These are phyloP conservation scores for Lycocerus yunnanus DNA, from an alignment of 2,888 invertebrate genomes.

Conservation along the genomic window DNA sequence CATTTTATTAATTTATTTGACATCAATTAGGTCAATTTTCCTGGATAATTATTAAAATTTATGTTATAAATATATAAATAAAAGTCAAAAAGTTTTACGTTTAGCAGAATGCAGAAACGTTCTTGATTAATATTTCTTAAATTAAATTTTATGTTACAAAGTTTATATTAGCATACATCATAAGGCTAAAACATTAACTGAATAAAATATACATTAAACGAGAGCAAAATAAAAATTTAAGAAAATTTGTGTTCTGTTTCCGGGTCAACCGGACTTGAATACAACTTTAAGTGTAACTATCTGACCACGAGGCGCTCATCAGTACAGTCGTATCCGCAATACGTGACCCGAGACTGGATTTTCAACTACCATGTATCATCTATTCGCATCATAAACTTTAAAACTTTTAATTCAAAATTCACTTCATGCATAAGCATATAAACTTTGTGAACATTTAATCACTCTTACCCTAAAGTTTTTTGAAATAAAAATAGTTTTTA, in stretches of 20 bases:
- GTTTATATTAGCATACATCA: background rate
- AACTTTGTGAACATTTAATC: background rate
- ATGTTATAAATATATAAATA: too few species aligned
- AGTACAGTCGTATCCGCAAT: conserved; percentile 37
- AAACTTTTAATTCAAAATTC: conserved; percentile 28
- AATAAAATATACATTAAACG: conserved; percentile 8
- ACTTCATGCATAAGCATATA: conserved; percentile 10
- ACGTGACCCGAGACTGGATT: conserved; percentile 35
- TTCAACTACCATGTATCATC: conserved; percentile 23
- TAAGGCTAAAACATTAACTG: background rate
- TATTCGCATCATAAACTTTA: conserved; percentile 26
- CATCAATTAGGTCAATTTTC: too few species aligned
- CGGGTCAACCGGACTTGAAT: conserved; percentile 34
- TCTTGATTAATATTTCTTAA: background rate
- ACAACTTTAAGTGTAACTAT: conserved; percentile 35
- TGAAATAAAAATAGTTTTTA: background rate
- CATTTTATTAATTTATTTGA: too few species aligned
- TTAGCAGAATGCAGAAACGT: too few species aligned
- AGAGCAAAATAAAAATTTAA: conserved; percentile 21
- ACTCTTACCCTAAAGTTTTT: background rate
- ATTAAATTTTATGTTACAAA: background rate
- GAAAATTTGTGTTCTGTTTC: conserved; percentile 28
- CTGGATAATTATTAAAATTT: too few species aligned
- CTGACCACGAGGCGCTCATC: conserved; percentile 39
- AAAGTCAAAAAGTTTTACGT: too few species aligned